Conservation (phyloP, 1,140 invertebrate genomes). For the Drosophila nikananu region DNA sequence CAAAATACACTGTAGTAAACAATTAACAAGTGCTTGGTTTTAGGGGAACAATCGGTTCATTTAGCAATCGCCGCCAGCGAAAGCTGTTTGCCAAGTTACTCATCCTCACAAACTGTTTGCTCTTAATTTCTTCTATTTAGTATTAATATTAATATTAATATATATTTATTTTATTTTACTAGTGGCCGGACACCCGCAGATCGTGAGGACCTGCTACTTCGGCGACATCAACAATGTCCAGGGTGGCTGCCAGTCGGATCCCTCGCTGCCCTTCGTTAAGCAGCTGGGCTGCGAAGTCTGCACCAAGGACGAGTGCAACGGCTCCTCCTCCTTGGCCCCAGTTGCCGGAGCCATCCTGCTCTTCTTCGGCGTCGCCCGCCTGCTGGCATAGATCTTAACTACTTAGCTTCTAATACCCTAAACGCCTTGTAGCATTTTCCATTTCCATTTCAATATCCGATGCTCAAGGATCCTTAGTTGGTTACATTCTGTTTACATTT, state of each 20-base stretch:
- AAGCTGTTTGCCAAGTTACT: slow-evolving; percentile 40
- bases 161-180: not conserved
- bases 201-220: slow-evolving; percentile 75
- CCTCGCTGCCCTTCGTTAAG: slow-evolving; percentile 70
- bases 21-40: slow-evolving; percentile 34
- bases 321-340: slow-evolving; percentile 59
- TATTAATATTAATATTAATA: not conserved
- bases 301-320: slow-evolving; percentile 78
- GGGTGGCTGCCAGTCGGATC: slow-evolving; percentile 72
- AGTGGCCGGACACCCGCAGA: slow-evolving; percentile 72
- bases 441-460: slow-evolving; percentile 17
- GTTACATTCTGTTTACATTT: slow-evolving; percentile 25
- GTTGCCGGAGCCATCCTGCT: slow-evolving; percentile 65
- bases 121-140: slow-evolving; percentile 13
- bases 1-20: not conserved
- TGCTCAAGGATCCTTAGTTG: slow-evolving; percentile 8
- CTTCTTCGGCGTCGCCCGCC: slow-evolving; percentile 73
- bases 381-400: slow-evolving; percentile 67
- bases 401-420: slow-evolving; percentile 29
- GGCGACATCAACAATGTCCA: slow-evolving; percentile 66
- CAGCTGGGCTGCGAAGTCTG: slow-evolving; percentile 79
- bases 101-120: slow-evolving; percentile 11
- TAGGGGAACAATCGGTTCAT: slow-evolving; percentile 39
- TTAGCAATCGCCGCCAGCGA: slow-evolving; percentile 27
- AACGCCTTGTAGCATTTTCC: slow-evolving; percentile 13